Conservation (phyloP, 2,888 invertebrate genomes). For the Fissipunctia ypsillon region DNA sequence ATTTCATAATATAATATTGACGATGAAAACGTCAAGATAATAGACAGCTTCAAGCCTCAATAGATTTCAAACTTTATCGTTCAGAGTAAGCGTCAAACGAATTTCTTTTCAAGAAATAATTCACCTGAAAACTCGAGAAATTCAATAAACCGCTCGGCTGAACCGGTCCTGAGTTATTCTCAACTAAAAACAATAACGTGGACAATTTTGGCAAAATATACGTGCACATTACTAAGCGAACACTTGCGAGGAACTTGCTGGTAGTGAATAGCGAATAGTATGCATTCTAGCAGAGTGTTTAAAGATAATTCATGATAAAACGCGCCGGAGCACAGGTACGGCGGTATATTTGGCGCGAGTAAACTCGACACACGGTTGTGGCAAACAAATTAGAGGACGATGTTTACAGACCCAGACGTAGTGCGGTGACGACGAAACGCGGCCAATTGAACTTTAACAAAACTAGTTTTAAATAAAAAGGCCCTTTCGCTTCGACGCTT, state of each 20-base stretch:
- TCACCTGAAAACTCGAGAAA: slow-evolving; percentile 44
- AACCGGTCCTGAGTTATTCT: slow-evolving; percentile 41
- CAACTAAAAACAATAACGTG: slow-evolving; percentile 58
- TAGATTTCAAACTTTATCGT: slow-evolving; percentile 47
- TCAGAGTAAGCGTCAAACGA: slow-evolving; percentile 45
- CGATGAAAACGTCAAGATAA: slow-evolving; percentile 14
- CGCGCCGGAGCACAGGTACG: slow-evolving; percentile 23
- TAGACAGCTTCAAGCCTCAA: slow-evolving; percentile 40
- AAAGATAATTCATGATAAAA: slow-evolving; percentile 63
- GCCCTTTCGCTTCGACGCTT: slow-evolving; percentile 36
- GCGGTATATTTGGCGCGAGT: slow-evolving; percentile 51
- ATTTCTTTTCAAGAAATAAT: slow-evolving; percentile 45
- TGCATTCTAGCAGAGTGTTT: slow-evolving; percentile 53
- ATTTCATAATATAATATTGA: slow-evolving; percentile 11
- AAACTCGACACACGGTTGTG: slow-evolving; percentile 63
- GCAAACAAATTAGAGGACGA: slow-evolving; percentile 71
- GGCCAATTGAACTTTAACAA: slow-evolving; percentile 45
- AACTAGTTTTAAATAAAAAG: slow-evolving; percentile 44
- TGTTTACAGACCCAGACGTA: slow-evolving; percentile 61
- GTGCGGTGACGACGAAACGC: slow-evolving; percentile 37
- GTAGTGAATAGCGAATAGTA: slow-evolving; percentile 43
- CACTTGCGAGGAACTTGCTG: slow-evolving; percentile 24
- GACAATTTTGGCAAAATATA: slow-evolving; percentile 56
- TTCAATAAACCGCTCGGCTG: slow-evolving; percentile 45
- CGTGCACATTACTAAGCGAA: slow-evolving; percentile 37